phyloP scores from a whole-genome alignment of 2,113 vertebrate species.

The human region GRCh38 chr2:24842001-24842500 shows the following conservation, averaged over 20 bases:
- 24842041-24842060: accelerated
- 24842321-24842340: conserved; percentile 98
- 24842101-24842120: background rate
- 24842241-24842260: conserved; percentile 88
- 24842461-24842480: accelerated
- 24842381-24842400: conserved; percentile 85
- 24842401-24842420: background rate
- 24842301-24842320: conserved; percentile 91
- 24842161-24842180: accelerated
- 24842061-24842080: accelerated
- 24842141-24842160: background rate
- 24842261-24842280: conserved; percentile 99
- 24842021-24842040: accelerated
- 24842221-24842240: accelerated
- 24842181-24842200: accelerated
- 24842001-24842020: background rate
- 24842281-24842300: conserved; percentile 99
- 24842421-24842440: no score
- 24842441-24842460: background rate
- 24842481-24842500: background rate
- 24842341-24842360: conserved; percentile 98
- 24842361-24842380: conserved; percentile 95
- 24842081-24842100: accelerated
- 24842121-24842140: background rate
- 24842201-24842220: accelerated